Evolutionary conservation across 1,140 invertebrate genomes (phyloP), one percentile per base, ranked within the genome.

Genomic region (Sitobion miscanthi): DNA sequence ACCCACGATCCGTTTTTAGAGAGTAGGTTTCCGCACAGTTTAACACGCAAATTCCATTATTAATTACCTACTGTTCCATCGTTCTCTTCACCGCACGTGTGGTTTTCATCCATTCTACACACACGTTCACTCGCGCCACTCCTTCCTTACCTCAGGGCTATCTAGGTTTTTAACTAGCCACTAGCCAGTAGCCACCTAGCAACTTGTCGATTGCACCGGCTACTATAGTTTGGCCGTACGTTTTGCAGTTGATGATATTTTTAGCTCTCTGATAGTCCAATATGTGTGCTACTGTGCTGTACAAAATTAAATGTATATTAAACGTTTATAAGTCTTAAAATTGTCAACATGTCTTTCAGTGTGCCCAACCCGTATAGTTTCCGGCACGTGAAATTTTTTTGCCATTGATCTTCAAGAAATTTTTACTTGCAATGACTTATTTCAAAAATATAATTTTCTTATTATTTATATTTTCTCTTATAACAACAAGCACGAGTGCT

Each of bases 21-120:
- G 90, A 77, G 38, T 1, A 52, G 90, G 57, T 91, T 91, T 91
- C 45, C 47, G 42, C 62, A 25, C 90, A 49, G 90, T 91, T 91
- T 47, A 91, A 91, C 90, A 77, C 62, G 90, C 62, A 83, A 91
- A 82, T 83, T 83, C 69, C 69, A 91, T 91, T 77, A 91, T 82
- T 91, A 91, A 91, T 91, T 91, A 91, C 45, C 23, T 49, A n/a
- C 35, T 23, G 20, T 83, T 20, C 35, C 7, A 83, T 69, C 87
- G 47, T 89, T 35, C 5, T 49, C 49, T 38, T 69, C 62, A 11
- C 14, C 30, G 9, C 62, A n/a, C 62, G 62, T 69, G 62, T 69
- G 14, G 11, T 69, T n/a, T 69, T 3, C 3, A 21, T 8, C 30
- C 57, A 62, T 62, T 62, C 30, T n/a, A 35, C 25, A 49, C 49